phyloP scores from a whole-genome alignment of 2,113 vertebrate genomes.

The Tauraco erythrolophus region DNA sequence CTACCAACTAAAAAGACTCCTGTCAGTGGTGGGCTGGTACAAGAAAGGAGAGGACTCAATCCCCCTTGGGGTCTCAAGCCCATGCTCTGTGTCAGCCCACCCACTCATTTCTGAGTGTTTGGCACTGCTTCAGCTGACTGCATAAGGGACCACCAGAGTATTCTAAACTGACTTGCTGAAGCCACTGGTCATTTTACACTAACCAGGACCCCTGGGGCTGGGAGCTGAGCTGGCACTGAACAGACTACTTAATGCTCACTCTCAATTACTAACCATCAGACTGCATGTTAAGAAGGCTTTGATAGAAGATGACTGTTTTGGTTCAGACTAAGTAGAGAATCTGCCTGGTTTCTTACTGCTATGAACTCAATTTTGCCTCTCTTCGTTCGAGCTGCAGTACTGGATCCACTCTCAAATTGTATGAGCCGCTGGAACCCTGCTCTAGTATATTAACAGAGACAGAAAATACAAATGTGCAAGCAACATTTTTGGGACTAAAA shows the following conservation, averaged over 20 bases:
- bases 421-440: neutral
- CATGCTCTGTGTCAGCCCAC: neutral
- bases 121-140: neutral
- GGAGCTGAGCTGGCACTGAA: neutral
- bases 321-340: neutral
- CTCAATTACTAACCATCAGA: neutral
- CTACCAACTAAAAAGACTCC: neutral
- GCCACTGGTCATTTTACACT: neutral
- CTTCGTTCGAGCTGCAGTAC: neutral
- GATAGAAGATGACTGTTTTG: neutral
- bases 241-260: neutral
- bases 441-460: neutral
- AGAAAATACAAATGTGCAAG: neutral
- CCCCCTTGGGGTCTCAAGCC: neutral
- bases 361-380: neutral
- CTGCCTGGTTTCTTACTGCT: neutral
- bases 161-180: neutral
- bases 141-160: neutral
- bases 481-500: neutral
- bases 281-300: neutral
- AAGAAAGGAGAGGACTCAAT: neutral
- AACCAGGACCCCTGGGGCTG: neutral
- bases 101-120: neutral
- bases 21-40: neutral
- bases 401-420: neutral